These are phyloP conservation scores for Toxotes jaculatrix DNA, from an alignment of 2,113 vertebrate genomes.

Conservation along the genomic window DNA sequence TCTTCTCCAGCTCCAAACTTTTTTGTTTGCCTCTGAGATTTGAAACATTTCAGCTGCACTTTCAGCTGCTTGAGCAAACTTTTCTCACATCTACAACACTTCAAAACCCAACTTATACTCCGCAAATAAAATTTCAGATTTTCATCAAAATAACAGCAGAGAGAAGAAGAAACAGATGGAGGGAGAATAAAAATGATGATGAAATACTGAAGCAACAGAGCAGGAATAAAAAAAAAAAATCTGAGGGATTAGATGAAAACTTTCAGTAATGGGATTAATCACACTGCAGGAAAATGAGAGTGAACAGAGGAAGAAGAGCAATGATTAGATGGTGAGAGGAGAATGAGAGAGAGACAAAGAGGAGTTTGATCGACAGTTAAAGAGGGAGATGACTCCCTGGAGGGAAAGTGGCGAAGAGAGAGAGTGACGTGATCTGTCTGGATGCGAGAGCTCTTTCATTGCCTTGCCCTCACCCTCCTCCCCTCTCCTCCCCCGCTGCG, in stretches of 20 bases:
- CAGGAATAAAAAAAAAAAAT: not conserved
- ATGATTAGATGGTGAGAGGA: constrained; percentile 11
- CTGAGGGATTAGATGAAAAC: not conserved
- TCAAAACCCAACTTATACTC: not conserved
- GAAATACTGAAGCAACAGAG: constrained; percentile 37
- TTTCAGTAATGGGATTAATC: constrained; percentile 28
- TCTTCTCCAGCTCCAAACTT: too few species aligned
- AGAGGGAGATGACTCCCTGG: constrained; percentile 29
- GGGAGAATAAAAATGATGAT: not conserved
- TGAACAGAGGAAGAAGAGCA: not conserved
- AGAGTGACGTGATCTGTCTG: constrained; percentile 38
- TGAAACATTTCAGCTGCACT: not conserved
- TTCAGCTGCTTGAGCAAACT: not conserved
- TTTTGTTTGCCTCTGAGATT: not conserved
- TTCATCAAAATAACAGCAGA: not conserved
- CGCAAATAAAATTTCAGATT: not conserved
- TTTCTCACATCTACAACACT: not conserved
- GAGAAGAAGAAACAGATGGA: not conserved
- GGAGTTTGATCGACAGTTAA: constrained; percentile 39
- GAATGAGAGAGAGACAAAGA: constrained; percentile 26
- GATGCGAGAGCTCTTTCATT: constrained; percentile 21
- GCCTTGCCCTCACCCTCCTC: not conserved
- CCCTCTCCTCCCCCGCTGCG: not conserved
- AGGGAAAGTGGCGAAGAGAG: not conserved
- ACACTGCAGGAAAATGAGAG: constrained; percentile 1